Percentiles rank a stretch among this genome's conserved stretches.
These are phyloP conservation scores for Ctenosaura bakeri DNA, from an alignment of 2,797 vertebrate species.

Conservation along the genomic window DNA sequence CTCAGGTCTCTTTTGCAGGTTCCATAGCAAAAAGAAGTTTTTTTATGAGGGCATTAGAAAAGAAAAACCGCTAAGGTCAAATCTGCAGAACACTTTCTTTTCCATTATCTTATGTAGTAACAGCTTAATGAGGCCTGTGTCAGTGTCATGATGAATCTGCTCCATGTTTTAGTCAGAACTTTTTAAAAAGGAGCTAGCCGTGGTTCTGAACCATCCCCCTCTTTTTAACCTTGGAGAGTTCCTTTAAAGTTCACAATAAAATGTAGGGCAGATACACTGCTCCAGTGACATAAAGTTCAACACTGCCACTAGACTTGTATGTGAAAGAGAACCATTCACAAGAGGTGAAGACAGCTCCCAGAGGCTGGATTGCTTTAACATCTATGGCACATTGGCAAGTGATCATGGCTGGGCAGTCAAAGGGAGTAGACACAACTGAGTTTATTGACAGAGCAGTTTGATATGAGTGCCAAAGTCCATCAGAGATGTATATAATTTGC, in stretches of 20 bases:
- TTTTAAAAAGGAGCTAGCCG: too few species aligned
- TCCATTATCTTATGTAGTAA: background rate
- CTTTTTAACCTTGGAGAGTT: too few species aligned
- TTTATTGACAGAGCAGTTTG: background rate
- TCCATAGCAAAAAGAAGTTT: background rate
- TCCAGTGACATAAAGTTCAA: too few species aligned
- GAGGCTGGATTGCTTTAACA: background rate
- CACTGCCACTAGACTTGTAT: background rate
- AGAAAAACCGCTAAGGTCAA: background rate
- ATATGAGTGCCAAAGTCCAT: background rate
- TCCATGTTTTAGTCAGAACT: background rate
- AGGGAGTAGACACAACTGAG: background rate
- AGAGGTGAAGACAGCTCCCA: too few species aligned
- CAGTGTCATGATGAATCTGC: too few species aligned
- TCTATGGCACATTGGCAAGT: background rate
- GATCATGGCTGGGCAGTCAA: background rate
- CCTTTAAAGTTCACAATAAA: too few species aligned
- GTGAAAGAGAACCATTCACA: background rate
- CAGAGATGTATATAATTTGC: background rate
- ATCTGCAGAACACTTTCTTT: background rate
- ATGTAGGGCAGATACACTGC: too few species aligned
- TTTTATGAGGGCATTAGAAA: background rate
- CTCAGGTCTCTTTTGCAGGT: too few species aligned
- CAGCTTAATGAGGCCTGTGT: too few species aligned
- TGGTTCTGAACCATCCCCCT: too few species aligned